phyloP scores from a whole-genome alignment of 2,113 vertebrate genomes.

The Empidonax alnorum region DNA sequence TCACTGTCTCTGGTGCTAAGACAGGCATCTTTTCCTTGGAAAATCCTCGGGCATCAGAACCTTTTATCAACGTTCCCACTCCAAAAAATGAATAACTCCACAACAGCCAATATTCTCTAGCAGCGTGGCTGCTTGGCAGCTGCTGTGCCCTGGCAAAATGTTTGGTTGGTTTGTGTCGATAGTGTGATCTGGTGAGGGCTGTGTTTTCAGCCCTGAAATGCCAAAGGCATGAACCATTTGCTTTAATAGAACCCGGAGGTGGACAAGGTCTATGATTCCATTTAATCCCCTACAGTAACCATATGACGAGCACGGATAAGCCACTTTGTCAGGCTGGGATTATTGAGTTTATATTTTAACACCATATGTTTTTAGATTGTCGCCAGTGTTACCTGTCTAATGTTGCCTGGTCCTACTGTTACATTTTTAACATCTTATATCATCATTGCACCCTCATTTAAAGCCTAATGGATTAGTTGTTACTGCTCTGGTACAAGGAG shows the following conservation, averaged over 20 bases:
- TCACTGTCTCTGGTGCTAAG: not conserved
- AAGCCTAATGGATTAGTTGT: not conserved
- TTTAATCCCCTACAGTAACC: conserved; percentile 51
- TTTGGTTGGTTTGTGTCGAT: not conserved
- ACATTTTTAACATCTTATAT: not conserved
- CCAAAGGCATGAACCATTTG: not conserved
- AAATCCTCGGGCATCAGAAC: not conserved
- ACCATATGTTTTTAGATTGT: conserved; percentile 35
- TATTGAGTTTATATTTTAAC: conserved; percentile 36
- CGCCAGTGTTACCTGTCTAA: not conserved
- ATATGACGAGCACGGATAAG: conserved; percentile 55
- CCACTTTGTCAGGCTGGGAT: conserved; percentile 59
- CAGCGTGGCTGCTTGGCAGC: not conserved
- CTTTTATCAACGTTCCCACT: not conserved
- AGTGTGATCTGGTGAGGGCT: not conserved
- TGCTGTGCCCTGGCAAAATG: not conserved
- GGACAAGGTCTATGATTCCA: not conserved
- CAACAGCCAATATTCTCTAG: not conserved
- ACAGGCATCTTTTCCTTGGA: not conserved
- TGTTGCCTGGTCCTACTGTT: not conserved
- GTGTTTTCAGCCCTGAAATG: not conserved
- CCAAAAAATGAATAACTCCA: not conserved
- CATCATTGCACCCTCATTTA: not conserved
- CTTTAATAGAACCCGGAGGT: not conserved
- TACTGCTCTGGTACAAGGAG: not conserved